phyloP scores from a whole-genome alignment of 2,113 vertebrate genomes.

The Microtus richardsoni region DNA sequence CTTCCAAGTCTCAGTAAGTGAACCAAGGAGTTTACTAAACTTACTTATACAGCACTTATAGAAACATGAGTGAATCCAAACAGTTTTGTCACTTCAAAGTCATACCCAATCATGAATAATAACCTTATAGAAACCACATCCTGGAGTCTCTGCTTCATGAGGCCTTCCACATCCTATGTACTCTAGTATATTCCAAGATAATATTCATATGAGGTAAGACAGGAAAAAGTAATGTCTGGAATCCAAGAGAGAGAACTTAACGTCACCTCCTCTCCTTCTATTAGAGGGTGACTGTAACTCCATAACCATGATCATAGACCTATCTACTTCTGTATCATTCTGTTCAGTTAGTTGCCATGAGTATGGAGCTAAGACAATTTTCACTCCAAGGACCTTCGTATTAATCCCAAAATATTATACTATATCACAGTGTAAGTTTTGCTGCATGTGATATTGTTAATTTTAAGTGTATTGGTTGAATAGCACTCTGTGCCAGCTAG shows the following conservation, averaged over 20 bases:
- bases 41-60: neutral
- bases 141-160: neutral
- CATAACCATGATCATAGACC: neutral
- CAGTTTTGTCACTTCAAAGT: neutral
- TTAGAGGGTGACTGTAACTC: neutral
- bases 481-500: neutral
- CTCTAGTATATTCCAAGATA: neutral
- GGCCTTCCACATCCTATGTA: neutral
- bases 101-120: neutral
- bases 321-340: neutral
- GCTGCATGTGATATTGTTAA: neutral
- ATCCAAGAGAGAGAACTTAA: neutral
- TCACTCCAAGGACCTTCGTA: neutral
- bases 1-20: neutral
- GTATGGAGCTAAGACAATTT: neutral
- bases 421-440: neutral
- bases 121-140: neutral
- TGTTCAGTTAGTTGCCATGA: neutral
- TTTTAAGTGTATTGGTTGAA: neutral
- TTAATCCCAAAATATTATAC: fast-evolving
- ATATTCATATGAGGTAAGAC: neutral
- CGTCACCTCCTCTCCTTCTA: neutral
- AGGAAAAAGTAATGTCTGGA: neutral
- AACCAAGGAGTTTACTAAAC: neutral
- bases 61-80: neutral